Evolutionary conservation across 2,113 vertebrate species (phyloP).

Genomic region (Camelus dromedarius): DNA sequence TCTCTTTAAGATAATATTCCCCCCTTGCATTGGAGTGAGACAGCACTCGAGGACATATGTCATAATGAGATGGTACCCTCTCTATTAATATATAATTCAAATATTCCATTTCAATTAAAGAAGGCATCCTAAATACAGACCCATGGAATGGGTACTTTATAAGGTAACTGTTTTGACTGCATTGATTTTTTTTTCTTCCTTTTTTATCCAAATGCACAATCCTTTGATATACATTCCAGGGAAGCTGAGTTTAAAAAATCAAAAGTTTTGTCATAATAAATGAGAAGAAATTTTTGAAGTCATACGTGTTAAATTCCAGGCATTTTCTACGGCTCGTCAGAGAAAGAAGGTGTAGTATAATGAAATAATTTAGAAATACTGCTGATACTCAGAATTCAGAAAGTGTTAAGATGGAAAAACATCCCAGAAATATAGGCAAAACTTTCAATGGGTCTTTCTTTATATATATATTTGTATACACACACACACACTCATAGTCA

Average conservation of each 20-base stretch:
- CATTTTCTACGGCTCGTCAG: constrained; percentile 26
- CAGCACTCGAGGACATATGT: neutral
- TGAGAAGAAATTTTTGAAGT: constrained; percentile 42
- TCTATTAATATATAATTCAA: neutral
- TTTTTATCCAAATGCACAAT: constrained; percentile 4
- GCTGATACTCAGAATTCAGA: constrained; percentile 8
- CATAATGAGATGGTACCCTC: neutral
- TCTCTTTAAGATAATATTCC: neutral
- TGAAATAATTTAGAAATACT: constrained; percentile 32
- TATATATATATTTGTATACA: no score
- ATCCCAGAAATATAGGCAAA: constrained; percentile 29
- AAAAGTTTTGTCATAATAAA: constrained; percentile 30
- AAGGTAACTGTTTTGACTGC: neutral
- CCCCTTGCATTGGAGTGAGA: neutral
- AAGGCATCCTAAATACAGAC: neutral
- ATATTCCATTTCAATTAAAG: neutral
- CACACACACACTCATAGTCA: no score
- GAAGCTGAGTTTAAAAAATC: constrained; percentile 25
- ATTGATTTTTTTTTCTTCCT: constrained; percentile 21
- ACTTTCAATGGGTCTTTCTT: neutral
- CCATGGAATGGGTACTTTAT: neutral
- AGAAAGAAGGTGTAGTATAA: constrained; percentile 27
- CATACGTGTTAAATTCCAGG: constrained; percentile 24
- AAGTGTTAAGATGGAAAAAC: constrained; percentile 3
- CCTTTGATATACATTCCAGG: neutral